These are phyloP conservation scores for cat (Felis catus) DNA, from an alignment of 2,113 vertebrate species.

Conservation along the genomic window DNA sequence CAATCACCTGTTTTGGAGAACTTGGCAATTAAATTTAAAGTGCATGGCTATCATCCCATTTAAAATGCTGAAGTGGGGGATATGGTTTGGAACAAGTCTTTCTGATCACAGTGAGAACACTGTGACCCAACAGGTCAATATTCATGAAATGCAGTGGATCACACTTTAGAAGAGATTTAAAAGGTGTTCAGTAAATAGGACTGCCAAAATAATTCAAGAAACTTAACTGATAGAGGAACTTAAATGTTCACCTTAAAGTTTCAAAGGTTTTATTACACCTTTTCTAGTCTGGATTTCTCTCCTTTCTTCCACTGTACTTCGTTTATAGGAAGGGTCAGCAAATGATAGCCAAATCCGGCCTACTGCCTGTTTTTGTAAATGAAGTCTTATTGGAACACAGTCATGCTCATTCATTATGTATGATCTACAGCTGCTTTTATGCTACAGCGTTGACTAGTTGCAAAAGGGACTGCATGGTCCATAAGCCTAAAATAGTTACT, in stretches of 20 bases:
- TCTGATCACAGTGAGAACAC: not conserved
- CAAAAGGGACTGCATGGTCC: not conserved
- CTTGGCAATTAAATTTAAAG: not conserved
- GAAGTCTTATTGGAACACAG: slow-evolving; percentile 24
- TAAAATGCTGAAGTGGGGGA: not conserved
- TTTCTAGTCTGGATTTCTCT: not conserved
- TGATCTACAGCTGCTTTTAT: slow-evolving; percentile 11
- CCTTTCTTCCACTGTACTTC: not conserved
- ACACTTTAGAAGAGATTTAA: not conserved
- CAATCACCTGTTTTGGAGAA: not conserved
- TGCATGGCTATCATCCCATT: not conserved
- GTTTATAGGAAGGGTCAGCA: slow-evolving; percentile 1
- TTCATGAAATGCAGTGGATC: not conserved
- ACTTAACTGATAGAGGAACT: not conserved
- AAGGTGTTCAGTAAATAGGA: not conserved
- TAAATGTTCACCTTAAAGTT: not conserved
- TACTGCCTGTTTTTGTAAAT: not conserved
- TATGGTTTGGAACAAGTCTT: slow-evolving; percentile 32
- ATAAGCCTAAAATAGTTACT: slow-evolving; percentile 9
- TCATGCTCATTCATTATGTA: not conserved
- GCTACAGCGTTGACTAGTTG: not conserved
- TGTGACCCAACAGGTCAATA: not conserved
- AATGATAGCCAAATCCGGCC: not conserved
- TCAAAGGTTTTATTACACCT: slow-evolving; percentile 6
- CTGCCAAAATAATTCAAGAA: not conserved